Base-by-base conservation (phyloP, 2,888 invertebrate genomes). In the Barypeithes pellucidus region DNA sequence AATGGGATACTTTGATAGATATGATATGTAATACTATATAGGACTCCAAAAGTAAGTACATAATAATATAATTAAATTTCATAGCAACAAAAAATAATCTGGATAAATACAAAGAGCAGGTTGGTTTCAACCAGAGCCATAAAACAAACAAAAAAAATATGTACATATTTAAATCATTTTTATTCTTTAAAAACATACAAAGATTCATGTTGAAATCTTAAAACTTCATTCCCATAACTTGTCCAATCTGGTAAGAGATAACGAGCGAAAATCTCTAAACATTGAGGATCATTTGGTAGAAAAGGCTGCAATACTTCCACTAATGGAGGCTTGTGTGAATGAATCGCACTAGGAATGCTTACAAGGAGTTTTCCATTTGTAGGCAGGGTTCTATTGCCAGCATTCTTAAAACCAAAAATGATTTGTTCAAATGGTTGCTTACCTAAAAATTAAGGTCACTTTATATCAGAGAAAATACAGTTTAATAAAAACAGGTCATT, bases 311-410 rank as follows among this genome's bases (percentile, higher is more conserved):
- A 82, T 22, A 95, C 79, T 81, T 94, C 94, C 92, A 87, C 81
- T 67, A 98, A 86, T 0, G 97, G 97, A 45, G 98, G 98, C 86
- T 99, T 99, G 84, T 97, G 96, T 0, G 98, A 98, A 86, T 98
- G 98, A 72, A 98, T 88, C 14, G 94, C 93, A 87, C 97, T 97
- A 0, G 98, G 98, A 20, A 96, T 88, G 85, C 96, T 96, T 16
- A 95, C 86, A 67, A 98, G 84, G 52, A 95, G 81, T 82, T 90
- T 90, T 4, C 72, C 65, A 50, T 88, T 85, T 75, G 88, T 84
- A 2, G 89, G 77, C 3, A 75, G 70, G 29, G 43, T 43, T 22
- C 54, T 67, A 2, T 77, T 65, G 7, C 73, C 74, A 0, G 82
- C 77, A 0, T 69, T 77, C 76, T 79, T 85, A 14, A 84, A 83